Conservation (phyloP, 2,888 invertebrate species). For the Arenicola marina region DNA sequence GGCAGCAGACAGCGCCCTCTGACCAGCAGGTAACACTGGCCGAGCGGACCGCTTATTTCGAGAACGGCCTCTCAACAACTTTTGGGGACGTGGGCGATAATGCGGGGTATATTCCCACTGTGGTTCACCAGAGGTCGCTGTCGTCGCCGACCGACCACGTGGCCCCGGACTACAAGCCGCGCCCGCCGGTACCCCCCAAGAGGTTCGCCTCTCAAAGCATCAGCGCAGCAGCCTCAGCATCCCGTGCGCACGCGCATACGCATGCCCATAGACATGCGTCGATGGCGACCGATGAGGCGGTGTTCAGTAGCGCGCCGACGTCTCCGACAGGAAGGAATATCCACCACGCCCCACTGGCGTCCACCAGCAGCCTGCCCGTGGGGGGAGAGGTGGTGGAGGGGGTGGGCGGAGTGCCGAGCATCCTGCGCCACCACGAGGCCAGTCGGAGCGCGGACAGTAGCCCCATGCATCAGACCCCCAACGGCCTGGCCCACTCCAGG, state of each 20-base stretch:
- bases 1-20: no score
- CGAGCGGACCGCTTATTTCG: background rate
- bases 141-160: background rate
- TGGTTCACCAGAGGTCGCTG: background rate
- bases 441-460: constrained; percentile 20
- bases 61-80: no score
- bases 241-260: no score
- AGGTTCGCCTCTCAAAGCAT: no score
- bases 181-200: background rate
- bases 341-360: background rate
- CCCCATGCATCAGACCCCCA: constrained; percentile 17
- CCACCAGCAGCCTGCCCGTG: background rate
- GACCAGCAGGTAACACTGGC: no score
- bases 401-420: no score
- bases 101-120: no score
- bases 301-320: no score
- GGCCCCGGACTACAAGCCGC: background rate
- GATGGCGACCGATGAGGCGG: no score
- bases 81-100: no score
- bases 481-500: constrained; percentile 11
- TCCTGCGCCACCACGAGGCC: constrained; percentile 9
- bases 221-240: no score
- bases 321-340: background rate
- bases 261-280: no score
- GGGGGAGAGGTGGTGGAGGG: background rate